A percentile compares a stretch with the other conserved stretches of the same genome.
Evolutionary conservation across 1,140 invertebrate genomes (phyloP).

Genomic region (Papilio polyxenes): DNA sequence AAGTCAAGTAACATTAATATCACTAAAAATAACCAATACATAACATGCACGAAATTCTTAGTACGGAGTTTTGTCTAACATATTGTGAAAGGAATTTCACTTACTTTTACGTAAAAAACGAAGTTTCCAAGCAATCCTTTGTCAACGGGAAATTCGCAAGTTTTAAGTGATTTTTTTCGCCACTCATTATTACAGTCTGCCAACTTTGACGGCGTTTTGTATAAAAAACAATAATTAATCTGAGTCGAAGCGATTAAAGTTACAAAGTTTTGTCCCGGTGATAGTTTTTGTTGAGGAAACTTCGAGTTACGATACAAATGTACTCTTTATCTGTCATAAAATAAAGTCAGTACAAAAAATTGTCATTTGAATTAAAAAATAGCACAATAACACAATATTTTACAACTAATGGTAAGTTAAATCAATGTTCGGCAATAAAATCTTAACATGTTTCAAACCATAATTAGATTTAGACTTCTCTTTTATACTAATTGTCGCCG

Average conservation of each 20-base stretch:
- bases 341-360: no score
- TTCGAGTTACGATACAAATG: background rate
- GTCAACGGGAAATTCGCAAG: slow-evolving; percentile 39
- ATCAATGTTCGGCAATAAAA: no score
- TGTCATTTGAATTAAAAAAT: no score
- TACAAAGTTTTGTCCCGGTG: slow-evolving; percentile 36
- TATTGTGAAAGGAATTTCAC: background rate
- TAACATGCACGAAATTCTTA: background rate
- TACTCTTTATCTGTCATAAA: background rate
- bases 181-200: slow-evolving; percentile 45
- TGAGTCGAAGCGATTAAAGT: slow-evolving; percentile 40
- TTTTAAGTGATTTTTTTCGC: slow-evolving; percentile 47
- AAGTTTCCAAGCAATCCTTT: slow-evolving; percentile 39
- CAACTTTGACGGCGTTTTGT: slow-evolving; percentile 41
- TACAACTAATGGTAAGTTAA: no score
- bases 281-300: slow-evolving; percentile 41
- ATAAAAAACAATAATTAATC: slow-evolving; percentile 45
- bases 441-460: no score
- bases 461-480: no score
- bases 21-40: no score
- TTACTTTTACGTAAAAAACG: background rate
- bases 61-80: background rate
- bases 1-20: no score
- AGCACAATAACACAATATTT: no score
- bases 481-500: background rate